Percentiles rank a stretch among this genome's conserved stretches.
These are phyloP conservation scores for Pogoniulus pusillus DNA, from an alignment of 2,797 vertebrate species.

Conservation along the genomic window DNA sequence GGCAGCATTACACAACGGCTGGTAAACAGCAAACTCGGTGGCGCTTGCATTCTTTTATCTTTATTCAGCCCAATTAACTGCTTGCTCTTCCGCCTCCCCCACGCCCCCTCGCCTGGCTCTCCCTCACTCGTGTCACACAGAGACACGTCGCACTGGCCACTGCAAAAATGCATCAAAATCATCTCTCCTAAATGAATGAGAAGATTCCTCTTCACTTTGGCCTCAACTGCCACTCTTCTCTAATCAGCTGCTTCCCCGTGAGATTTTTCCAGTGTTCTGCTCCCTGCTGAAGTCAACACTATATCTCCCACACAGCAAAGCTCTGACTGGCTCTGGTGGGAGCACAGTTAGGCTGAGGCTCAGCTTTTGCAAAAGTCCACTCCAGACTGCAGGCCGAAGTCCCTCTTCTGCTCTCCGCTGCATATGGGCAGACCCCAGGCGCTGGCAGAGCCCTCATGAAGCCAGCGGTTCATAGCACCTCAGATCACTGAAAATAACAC, in stretches of 20 bases:
- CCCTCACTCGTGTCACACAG: slow-evolving; percentile 64
- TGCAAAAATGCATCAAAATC: slow-evolving; percentile 70
- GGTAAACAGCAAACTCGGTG: slow-evolving; percentile 55
- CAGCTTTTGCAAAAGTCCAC: not conserved
- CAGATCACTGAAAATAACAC: not conserved
- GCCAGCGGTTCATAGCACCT: not conserved
- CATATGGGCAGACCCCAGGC: accelerated
- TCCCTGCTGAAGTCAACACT: not conserved
- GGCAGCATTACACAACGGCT: slow-evolving; percentile 61
- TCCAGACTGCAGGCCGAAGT: not conserved
- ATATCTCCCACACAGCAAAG: not conserved
- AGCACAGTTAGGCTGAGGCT: not conserved
- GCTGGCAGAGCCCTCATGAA: not conserved
- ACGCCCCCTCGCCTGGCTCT: slow-evolving; percentile 15
- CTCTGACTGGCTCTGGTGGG: not conserved
- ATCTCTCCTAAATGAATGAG: slow-evolving; percentile 67
- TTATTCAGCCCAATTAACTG: slow-evolving; percentile 77
- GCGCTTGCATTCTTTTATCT: slow-evolving; percentile 63
- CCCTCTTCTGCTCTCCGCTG: not conserved
- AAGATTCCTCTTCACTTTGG: slow-evolving; percentile 56
- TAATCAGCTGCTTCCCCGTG: not conserved
- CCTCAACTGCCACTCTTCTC: not conserved
- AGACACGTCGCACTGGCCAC: slow-evolving; percentile 44
- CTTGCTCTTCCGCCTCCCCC: slow-evolving; percentile 58
- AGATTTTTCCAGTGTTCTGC: slow-evolving; percentile 15